Base-by-base conservation (phyloP, 2,113 vertebrate species). In the Varanus salvator region DNA sequence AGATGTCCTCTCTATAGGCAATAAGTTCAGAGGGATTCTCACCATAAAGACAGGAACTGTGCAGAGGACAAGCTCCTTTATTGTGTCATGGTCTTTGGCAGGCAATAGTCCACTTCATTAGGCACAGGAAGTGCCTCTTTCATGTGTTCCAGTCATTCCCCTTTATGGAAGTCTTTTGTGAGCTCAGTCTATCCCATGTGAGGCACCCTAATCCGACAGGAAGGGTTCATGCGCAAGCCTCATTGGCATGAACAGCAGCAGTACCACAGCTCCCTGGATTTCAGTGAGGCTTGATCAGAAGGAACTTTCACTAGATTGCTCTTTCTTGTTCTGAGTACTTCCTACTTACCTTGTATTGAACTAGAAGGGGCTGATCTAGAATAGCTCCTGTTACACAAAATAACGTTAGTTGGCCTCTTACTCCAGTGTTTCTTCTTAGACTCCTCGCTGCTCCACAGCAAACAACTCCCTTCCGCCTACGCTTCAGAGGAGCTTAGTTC, bases 151-250 rank as follows among this genome's bases (percentile, higher is more conserved):
- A 54, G 86, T n/a, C 83, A 34, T 38, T 71, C 6, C 54, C 54
- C 78, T 84, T 68, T 84, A 89, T 54, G 48, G 72, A 60, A 69
- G 57, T 77, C 74, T 85, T 90, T 90, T 85, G 75, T 85, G 80
- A 34, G 81, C 69, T 17, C 38, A 14, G 54, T 83, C 19, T 34
- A 23, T 89, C 76, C 12, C 71, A 52, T 52, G 2, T 52, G 31
- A 75, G 87, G 52, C 29, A 19, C 48, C 82, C 64, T 29, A 25
- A 25, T 89, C 64, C 60, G 38, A 48, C 17, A 17, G 75, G 88
- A 87, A 85, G 88, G 15, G 15, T 38, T 84, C 81, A 74, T 68
- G 81, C 72, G 5, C 9, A 29, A 64, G 2, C 11, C 19, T 64
- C 17, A 14, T 68, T 8, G 57, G 48, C 8, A 44, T 48, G 38